These are phyloP conservation scores for Eulemur coronatus DNA, from an alignment of 2,797 vertebrate genomes.

Conservation along the genomic window DNA sequence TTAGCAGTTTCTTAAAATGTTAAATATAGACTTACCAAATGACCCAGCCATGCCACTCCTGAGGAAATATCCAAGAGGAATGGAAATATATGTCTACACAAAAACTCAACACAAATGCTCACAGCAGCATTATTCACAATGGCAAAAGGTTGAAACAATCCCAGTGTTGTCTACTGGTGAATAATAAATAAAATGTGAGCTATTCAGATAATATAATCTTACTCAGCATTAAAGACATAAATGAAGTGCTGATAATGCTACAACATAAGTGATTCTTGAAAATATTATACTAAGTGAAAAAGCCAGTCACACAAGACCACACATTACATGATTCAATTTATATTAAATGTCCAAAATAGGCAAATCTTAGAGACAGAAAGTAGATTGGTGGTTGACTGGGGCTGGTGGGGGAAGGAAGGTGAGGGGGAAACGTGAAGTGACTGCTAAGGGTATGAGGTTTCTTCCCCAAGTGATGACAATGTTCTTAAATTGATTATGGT, in stretches of 20 bases:
- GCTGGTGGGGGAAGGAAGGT: rapidly evolving
- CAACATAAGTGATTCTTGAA: background rate
- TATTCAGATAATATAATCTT: background rate
- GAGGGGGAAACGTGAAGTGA: background rate
- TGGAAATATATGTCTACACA: background rate
- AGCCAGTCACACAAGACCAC: background rate
- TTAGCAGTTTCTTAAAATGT: background rate
- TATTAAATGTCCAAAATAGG: background rate
- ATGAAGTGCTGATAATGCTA: background rate
- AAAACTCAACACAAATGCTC: background rate
- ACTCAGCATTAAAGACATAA: background rate
- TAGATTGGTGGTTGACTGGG: background rate
- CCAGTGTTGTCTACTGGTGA: background rate
- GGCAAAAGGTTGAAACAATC: background rate
- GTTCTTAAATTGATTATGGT: background rate
- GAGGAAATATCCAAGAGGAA: background rate
- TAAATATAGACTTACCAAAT: background rate
- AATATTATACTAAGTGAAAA: background rate
- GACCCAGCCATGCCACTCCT: background rate
- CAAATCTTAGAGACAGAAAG: background rate
- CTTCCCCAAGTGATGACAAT: background rate
- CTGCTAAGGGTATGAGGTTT: background rate
- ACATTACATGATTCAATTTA: background rate
- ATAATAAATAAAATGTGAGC: background rate
- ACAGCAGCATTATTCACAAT: background rate